Base-by-base conservation (phyloP, 2,113 vertebrate species). In the Nannobrachium achirus region DNA sequence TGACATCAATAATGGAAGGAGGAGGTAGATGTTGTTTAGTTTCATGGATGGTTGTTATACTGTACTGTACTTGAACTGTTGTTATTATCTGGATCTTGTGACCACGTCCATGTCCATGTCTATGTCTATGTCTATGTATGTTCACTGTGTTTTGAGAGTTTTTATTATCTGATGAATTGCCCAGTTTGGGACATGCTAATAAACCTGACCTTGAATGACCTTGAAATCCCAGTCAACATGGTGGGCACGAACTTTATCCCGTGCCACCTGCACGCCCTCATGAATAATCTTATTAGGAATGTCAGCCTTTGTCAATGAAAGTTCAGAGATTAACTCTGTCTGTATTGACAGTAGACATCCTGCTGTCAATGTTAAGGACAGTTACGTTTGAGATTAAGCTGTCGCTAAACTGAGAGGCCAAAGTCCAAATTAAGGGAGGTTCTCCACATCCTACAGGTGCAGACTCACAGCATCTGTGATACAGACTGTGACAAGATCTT, bases 341-440 rank as follows among this genome's bases (percentile, higher is more conserved):
- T 69, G 16, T 19, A 33, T 67, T 20, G 53, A n/a, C 40, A 11
- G 20, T 2, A 2, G 8, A 16, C 48, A 10, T 64, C 45, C 25
- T 69, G 49, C 67, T 1, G 10, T 60, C 39, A 56, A n/a, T 63
- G 59, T 52, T 15, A 40, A 66, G 42, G 62, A 78, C 81, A 82
- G 76, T 75, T 76, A 76, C 68, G 63, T 16, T 20, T 16, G 73
- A 80, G 78, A 81, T 79, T 85, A 80, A 16, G 16, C 66, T 20
- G 56, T 20, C 18, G 20, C 66, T 75, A 58, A 75, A 45, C 63
- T 20, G 39, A 61, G 13, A 66, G 81, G 78, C 57, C 51, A 77
- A 74, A 83, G 73, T 73, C 42, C 71, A 79, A 3, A n/a, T n/a
- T n/a, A n/a, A 42, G 39, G 40, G 57, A 51, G 69, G 66, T 55